Evolutionary conservation across 2,888 invertebrate species (phyloP), one percentile per base, ranked within the genome.

Genomic region (Mythimna vitellina): DNA sequence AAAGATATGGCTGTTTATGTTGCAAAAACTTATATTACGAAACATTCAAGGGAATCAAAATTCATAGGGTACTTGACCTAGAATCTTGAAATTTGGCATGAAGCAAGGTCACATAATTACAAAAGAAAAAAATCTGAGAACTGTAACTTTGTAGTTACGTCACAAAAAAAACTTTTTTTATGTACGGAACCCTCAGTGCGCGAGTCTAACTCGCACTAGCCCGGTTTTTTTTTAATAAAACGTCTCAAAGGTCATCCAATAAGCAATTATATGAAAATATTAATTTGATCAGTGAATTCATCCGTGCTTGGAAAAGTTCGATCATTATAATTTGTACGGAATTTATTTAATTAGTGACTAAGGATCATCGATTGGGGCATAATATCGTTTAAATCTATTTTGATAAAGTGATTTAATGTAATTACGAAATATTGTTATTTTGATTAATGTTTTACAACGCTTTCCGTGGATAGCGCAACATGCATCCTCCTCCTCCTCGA

Each of bases 201-300:
- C 29, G 2, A 29, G 29, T 29, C 29, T 3, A 29, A 29, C 29
- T 29, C 29, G 29, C 29, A 29, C 29, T 29, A 3, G 29, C 29
- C 2, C 29, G 3, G 25, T 60, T 17, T 17, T 80, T 65, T 67
- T 82, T 62, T 71, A 78, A 72, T 65, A 82, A 79, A 76, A 57
- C 81, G 25, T 54, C 62, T 56, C 35, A 12, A 79, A 67, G 60
- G 73, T 65, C 60, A 82, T 68, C 42, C 73, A 67, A 70, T 82
- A 67, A 67, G 38, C 54, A 66, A 53, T 81, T 75, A 22, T 54
- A 61, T 42, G 8, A 61, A 67, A 65, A 65, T 51, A 78, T 56
- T 56, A 73, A 76, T 67, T 66, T 70, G 63, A 69, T 67, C 67
- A 61, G 67, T 29, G 56, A 65, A 67, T 80, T 70, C 22, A 32